Conservation (phyloP, 2,797 vertebrate genomes). For the Oryzias sinensis region DNA sequence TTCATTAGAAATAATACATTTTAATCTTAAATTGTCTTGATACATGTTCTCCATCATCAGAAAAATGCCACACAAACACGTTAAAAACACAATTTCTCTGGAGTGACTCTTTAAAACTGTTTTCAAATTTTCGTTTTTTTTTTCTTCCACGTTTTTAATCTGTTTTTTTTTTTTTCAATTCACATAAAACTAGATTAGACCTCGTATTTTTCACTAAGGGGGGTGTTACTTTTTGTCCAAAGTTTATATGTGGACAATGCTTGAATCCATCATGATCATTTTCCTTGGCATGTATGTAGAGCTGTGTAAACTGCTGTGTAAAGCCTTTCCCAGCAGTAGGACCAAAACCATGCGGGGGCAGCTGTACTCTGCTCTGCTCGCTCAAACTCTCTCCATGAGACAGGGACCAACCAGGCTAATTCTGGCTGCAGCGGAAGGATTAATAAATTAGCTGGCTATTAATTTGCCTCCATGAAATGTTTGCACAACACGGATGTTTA, state of each 20-base stretch:
- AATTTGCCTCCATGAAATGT: conserved; percentile 72
- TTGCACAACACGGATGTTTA: conserved; percentile 64
- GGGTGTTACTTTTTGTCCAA: too few species aligned
- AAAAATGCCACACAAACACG: too few species aligned
- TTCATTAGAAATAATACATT: too few species aligned
- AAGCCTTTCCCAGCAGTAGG: conserved; percentile 45
- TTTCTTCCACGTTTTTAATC: too few species aligned
- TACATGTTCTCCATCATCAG: too few species aligned
- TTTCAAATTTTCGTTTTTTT: too few species aligned
- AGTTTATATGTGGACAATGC: not conserved
- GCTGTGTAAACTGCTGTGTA: conserved; percentile 52
- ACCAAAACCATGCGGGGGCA: conserved; percentile 58
- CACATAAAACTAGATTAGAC: too few species aligned
- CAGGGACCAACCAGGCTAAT: conserved; percentile 42
- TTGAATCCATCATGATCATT: conserved; percentile 29
- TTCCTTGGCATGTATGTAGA: conserved; percentile 47
- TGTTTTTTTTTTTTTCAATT: too few species aligned
- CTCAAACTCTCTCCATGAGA: conserved; percentile 28
- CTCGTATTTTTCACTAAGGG: too few species aligned
- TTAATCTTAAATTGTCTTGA: too few species aligned
- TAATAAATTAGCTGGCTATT: conserved; percentile 70
- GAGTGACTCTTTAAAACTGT: too few species aligned
- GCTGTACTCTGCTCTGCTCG: conserved; percentile 39
- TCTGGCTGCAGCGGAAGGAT: conserved; percentile 63
- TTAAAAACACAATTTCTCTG: too few species aligned